These are phyloP conservation scores for Lasioglossum morio DNA, from an alignment of 2,888 invertebrate genomes.

Conservation along the genomic window DNA sequence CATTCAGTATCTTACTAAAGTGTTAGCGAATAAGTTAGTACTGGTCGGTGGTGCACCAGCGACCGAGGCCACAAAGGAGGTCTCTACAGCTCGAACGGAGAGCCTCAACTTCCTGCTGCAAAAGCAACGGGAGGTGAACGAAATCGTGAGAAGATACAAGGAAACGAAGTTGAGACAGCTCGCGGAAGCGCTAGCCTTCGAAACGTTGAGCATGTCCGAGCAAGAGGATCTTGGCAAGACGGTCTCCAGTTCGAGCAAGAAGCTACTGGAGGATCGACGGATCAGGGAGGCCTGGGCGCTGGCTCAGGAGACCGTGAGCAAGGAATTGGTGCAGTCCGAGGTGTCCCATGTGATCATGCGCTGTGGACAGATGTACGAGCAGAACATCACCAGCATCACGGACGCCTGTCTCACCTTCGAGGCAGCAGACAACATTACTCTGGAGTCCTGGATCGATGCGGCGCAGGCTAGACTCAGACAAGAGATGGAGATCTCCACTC, in stretches of 20 bases:
- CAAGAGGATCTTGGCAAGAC: constrained; percentile 81
- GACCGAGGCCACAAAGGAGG: constrained; percentile 76
- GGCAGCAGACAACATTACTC: constrained; percentile 89
- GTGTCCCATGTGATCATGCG: constrained; percentile 90
- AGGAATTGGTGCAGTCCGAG: constrained; percentile 91
- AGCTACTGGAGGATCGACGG: constrained; percentile 87
- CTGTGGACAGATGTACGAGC: constrained; percentile 89
- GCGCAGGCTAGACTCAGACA: constrained; percentile 90
- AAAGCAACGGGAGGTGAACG: constrained; percentile 88
- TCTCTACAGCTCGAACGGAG: constrained; percentile 70
- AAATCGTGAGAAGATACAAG: constrained; percentile 88
- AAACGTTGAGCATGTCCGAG: constrained; percentile 87
- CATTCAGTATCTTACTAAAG: constrained; percentile 90
- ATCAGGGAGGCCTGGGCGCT: constrained; percentile 91
- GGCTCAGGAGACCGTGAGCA: constrained; percentile 91
- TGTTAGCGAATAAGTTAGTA: constrained; percentile 90
- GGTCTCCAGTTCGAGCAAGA: constrained; percentile 84
- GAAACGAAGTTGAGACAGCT: constrained; percentile 89
- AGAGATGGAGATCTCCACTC: constrained; percentile 90
- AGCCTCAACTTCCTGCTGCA: constrained; percentile 84
- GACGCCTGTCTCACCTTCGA: constrained; percentile 85
- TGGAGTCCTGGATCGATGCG: constrained; percentile 91
- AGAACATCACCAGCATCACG: constrained; percentile 74
- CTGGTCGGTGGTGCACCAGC: constrained; percentile 71
- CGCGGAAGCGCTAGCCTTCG: constrained; percentile 89